Evolutionary conservation across 2,888 invertebrate genomes (phyloP).

Genomic region (Brachypterus glaber): DNA sequence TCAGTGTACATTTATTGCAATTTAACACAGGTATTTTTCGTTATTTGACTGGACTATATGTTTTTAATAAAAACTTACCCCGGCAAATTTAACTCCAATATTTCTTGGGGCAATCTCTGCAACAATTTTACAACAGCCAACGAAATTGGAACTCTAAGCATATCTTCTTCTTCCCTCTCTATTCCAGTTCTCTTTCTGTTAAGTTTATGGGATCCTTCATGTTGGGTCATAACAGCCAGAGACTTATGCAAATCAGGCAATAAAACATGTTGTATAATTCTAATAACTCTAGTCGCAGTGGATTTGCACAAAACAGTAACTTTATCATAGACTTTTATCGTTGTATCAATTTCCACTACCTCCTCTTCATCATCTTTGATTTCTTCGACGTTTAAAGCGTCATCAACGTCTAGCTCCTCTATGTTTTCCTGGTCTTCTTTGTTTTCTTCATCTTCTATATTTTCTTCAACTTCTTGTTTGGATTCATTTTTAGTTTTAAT

Average conservation of each 20-base stretch:
- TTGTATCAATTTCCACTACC: slow-evolving; percentile 18
- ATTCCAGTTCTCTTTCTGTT: slow-evolving; percentile 58
- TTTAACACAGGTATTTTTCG: no score
- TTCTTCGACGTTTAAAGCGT: slow-evolving; percentile 30
- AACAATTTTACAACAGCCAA: slow-evolving; percentile 86
- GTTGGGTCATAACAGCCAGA: slow-evolving; percentile 58
- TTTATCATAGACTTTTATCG: slow-evolving; percentile 37
- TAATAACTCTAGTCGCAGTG: slow-evolving; percentile 66
- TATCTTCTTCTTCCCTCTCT: slow-evolving; percentile 83
- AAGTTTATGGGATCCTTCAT: slow-evolving; percentile 68
- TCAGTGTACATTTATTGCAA: no score
- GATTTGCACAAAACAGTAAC: slow-evolving; percentile 54
- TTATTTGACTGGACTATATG: slow-evolving; percentile 1
- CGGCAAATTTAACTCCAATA: slow-evolving; percentile 67
- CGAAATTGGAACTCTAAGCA: slow-evolving; percentile 83
- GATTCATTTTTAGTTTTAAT: slow-evolving; percentile 22
- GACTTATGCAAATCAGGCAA: slow-evolving; percentile 72
- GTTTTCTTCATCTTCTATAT: slow-evolving; percentile 30
- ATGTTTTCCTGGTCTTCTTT: slow-evolving; percentile 32
- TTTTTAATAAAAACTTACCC: slow-evolving; percentile 55
- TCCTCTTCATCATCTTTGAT: slow-evolving; percentile 28
- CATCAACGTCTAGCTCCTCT: slow-evolving; percentile 34
- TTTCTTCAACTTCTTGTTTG: slow-evolving; percentile 16
- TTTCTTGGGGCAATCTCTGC: slow-evolving; percentile 70
- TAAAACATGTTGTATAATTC: slow-evolving; percentile 46